Evolutionary conservation across 2,888 invertebrate genomes (phyloP), one percentile per base, ranked within the genome.

Genomic region (Calliphora vomitoria): DNA sequence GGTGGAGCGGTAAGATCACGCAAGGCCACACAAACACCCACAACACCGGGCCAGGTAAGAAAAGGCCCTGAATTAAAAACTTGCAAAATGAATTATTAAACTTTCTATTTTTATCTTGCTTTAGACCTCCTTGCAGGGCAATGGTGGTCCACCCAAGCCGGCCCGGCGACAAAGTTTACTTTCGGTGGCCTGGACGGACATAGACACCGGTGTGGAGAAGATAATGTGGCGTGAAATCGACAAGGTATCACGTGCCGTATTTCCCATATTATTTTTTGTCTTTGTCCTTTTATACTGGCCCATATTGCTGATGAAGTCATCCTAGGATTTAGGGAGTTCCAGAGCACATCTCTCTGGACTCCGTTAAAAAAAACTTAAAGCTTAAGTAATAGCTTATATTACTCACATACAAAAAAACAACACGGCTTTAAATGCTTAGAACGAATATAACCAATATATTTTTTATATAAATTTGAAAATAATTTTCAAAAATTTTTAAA

Each of bases 211-310:
- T 3, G 95, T 96, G 91, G 96, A 96, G 90, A 95, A 96, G 90
- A 95, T 97, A n/a, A 95, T 96, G 89, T 97, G 97, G 95, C 95
- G 96, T 79, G 96, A 96, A 94, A 97, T 97, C 88, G 97, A 97
- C 93, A 95, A 96, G 91, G 94, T 96, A 4, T 97, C 97, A 4
- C 95, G 97, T 74, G 95, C 96, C 71, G 95, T 97, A 6, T 97
- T 97, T 92, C 97, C 97, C 8, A 95, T 95, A 18, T 92, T 97
- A n/a, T 97, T 97, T 93, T 95, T 96, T 20, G 94, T 97, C 20
- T 97, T 97, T 92, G 95, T 96, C 76, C 94, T 96, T 0, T 94
- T 97, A 91, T 97, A 97, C 93, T 97, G 97, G 97, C 97, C 97
- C 0, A 96, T 97, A 85, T 94, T 97, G 69, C 93, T 97, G 68